phyloP scores from a whole-genome alignment of 2,113 vertebrate genomes.

The Nothoprocta pentlandii region DNA sequence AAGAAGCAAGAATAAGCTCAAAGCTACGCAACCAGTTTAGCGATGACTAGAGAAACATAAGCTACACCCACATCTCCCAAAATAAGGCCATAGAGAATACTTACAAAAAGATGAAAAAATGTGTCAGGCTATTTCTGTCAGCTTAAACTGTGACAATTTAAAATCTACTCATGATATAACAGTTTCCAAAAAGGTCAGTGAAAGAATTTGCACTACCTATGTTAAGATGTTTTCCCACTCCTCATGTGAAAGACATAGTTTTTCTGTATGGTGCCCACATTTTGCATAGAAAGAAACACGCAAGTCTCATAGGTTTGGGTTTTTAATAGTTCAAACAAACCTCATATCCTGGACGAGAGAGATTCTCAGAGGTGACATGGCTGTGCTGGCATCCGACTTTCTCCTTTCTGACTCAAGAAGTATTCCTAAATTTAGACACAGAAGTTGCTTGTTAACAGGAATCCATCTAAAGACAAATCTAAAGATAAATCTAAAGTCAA shows the following conservation, averaged over 20 bases:
- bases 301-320: background rate
- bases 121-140: background rate
- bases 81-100: background rate
- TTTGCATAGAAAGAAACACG: background rate
- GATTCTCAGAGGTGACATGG: slow-evolving; percentile 91
- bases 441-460: slow-evolving; percentile 17
- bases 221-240: background rate
- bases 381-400: slow-evolving; percentile 90
- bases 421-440: slow-evolving; percentile 81
- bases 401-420: slow-evolving; percentile 94
- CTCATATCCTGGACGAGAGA: slow-evolving; percentile 98
- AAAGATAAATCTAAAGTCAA: background rate
- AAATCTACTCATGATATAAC: background rate
- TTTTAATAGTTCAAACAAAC: slow-evolving; percentile 73
- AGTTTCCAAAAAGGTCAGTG: background rate
- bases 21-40: background rate
- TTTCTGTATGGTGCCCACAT: background rate
- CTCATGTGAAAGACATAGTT: background rate
- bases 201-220: background rate
- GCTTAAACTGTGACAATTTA: background rate
- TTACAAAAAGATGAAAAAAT: background rate
- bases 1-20: background rate
- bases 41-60: background rate
- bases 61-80: background rate
- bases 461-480: background rate